Evolutionary conservation across 1,140 invertebrate genomes (phyloP).

Genomic region (Platyura marginata): DNA sequence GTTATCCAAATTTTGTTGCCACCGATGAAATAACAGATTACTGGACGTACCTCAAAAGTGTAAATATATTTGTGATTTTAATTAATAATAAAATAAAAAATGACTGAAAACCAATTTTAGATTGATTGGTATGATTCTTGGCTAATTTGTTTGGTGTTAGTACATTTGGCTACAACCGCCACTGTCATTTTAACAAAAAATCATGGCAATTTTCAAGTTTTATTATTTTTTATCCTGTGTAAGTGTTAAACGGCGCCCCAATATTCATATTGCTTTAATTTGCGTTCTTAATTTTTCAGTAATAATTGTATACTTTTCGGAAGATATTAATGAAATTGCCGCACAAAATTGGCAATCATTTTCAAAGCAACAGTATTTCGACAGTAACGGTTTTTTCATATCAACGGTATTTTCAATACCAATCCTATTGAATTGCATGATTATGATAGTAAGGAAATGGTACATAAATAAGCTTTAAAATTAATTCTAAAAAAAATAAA

Average conservation of each 20-base stretch:
- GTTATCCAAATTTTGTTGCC: no score
- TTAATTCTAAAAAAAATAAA: conserved; percentile 3
- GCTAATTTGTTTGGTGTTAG: conserved; percentile 52
- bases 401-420: conserved; percentile 81
- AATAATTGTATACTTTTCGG: conserved; percentile 68
- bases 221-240: conserved; percentile 63
- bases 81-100: conserved; percentile 3
- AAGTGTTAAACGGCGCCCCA: conserved; percentile 27
- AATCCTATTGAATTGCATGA: conserved; percentile 75
- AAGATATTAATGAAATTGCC: conserved; percentile 72
- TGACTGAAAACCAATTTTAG: conserved; percentile 25
- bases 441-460: conserved; percentile 68
- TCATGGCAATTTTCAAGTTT: conserved; percentile 69
- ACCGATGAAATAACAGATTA: conserved; percentile 33
- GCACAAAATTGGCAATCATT: conserved; percentile 70
- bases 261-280: conserved; percentile 5
- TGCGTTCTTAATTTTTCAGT: conserved; percentile 43
- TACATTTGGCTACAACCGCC: conserved; percentile 58
- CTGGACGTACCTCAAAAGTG: conserved; percentile 35
- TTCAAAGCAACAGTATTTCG: conserved; percentile 81
- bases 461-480: conserved; percentile 1
- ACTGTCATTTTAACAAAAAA: conserved; percentile 63
- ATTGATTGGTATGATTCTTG: conserved; percentile 80
- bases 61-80: conserved; percentile 25
- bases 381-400: conserved; percentile 81